Evolutionary conservation across 23 tunicate genomes (phyloP), one percentile per base, ranked within the genome.

Genomic region (Aplidium turbinatum): DNA sequence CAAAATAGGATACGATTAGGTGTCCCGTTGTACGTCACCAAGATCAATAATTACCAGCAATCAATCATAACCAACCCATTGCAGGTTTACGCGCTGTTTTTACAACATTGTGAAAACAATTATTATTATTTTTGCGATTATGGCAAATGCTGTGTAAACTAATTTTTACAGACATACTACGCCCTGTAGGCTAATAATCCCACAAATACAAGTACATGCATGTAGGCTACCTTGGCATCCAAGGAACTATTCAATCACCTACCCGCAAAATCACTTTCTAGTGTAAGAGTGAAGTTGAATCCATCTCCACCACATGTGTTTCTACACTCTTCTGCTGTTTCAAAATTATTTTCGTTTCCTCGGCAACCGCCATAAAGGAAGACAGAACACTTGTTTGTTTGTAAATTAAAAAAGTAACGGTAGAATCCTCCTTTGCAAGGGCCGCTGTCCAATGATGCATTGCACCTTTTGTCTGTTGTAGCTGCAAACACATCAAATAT

Each of bases 281-380:
- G 33, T 18, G 72, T 53, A n/a, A 85, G 31, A 20, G 91, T 85
- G 46, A 76, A 91, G 61, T 91, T 91, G 50, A 62, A 70, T 46
- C 75, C 73, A 20, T 50, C 78, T 13, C 77, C 91, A 32, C 81
- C 85, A 68, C 97, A 91, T 34, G 73, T 66, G 4, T 72, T 65
- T 50, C 40, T 31, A 55, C 97, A 91, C 7, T 73, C 75, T 60
- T 84, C 91, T 0, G 91, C 78, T 0, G 74, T 78, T n/a, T 45
- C 75, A 38, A 91, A 91, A 39, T 74, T 79, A 79, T 91, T 91
- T 27, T 57, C 81, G 70, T 81, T 79, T 0, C 82, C 91, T 3
- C 76, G 77, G 48, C 97, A 91, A 48, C 97, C 97, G 7, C 91
- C 91, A 47, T 79, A 91, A 1, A 83, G 66, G 33, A 91, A 91